Evolutionary conservation across 2,113 vertebrate species (phyloP).

Genomic region (Fregetta grallaria): DNA sequence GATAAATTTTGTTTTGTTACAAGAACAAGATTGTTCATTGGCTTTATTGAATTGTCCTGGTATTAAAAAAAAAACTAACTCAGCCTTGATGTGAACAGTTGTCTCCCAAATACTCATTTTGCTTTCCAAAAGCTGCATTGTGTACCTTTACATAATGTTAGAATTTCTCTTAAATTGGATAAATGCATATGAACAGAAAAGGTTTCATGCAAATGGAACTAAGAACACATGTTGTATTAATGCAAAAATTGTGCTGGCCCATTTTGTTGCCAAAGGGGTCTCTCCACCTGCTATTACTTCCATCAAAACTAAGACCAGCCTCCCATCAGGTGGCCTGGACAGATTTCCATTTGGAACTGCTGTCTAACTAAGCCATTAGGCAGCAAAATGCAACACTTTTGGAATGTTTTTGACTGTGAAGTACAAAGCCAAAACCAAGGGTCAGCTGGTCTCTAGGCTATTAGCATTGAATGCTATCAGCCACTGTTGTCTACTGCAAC

Average conservation of each 20-base stretch:
- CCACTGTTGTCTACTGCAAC: background rate
- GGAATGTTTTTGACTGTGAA: background rate
- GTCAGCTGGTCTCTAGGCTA: background rate
- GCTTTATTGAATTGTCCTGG: background rate
- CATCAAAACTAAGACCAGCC: background rate
- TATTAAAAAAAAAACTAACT: background rate
- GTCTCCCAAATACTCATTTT: background rate
- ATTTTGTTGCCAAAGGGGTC: background rate
- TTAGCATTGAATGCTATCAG: background rate
- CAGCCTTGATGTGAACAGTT: background rate
- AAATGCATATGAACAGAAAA: background rate
- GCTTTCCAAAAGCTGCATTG: background rate
- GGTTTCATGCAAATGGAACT: slow-evolving; percentile 23
- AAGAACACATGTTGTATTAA: slow-evolving; percentile 7
- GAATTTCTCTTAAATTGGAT: background rate
- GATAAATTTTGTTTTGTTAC: background rate
- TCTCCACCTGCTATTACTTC: slow-evolving; percentile 33
- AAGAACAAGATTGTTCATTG: background rate
- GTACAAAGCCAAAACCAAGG: background rate
- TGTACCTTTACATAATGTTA: background rate
- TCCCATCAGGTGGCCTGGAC: background rate
- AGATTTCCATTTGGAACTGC: background rate
- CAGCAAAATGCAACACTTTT: background rate
- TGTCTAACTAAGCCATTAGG: background rate
- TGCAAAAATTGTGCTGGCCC: background rate